Evolutionary conservation across 2,888 invertebrate genomes (phyloP).

Genomic region (Drosophila pseudotakahashii): DNA sequence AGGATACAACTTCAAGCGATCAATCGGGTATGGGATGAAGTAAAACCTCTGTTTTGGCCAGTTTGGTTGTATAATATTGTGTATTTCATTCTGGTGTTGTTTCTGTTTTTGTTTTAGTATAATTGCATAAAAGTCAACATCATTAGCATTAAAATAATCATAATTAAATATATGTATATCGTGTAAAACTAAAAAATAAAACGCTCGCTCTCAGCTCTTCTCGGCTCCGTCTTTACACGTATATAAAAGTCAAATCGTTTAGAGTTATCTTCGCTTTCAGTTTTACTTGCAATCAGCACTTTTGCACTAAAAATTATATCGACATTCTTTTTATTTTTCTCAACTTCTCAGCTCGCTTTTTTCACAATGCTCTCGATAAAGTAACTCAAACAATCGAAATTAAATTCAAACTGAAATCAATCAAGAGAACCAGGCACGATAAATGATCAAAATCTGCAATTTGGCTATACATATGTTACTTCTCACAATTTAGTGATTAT

Average conservation of each 20-base stretch:
- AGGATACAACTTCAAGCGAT: conserved; percentile 9
- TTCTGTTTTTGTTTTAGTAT: conserved; percentile 63
- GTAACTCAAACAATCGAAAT: conserved; percentile 26
- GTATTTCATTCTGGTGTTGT: conserved; percentile 73
- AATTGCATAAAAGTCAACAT: conserved; percentile 72
- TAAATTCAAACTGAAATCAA: conserved; percentile 37
- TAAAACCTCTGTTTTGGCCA: conserved; percentile 39
- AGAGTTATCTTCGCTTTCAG: conserved; percentile 40
- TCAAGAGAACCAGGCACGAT: conserved; percentile 14
- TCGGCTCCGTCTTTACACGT: conserved; percentile 31
- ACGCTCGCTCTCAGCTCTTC: conserved; percentile 42
- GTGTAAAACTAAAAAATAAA: conserved; percentile 62
- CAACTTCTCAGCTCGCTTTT: conserved; percentile 19
- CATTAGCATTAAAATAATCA: conserved; percentile 61
- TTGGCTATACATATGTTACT: conserved; percentile 16
- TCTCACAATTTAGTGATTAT: conserved; percentile 44
- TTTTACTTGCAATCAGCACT: conserved; percentile 60
- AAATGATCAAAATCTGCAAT: conserved; percentile 17
- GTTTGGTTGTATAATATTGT: conserved; percentile 56
- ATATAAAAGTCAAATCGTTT: conserved; percentile 54
- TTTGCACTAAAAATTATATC: conserved; percentile 72
- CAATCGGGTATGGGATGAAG: conserved; percentile 14
- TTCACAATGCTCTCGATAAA: conserved; percentile 23
- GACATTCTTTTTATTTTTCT: conserved; percentile 63
- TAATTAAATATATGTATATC: conserved; percentile 63